A percentile compares a stretch with the other conserved stretches of the same genome.
Conservation (phyloP, 2,888 invertebrate species). For the Drosophila engyochracea region DNA sequence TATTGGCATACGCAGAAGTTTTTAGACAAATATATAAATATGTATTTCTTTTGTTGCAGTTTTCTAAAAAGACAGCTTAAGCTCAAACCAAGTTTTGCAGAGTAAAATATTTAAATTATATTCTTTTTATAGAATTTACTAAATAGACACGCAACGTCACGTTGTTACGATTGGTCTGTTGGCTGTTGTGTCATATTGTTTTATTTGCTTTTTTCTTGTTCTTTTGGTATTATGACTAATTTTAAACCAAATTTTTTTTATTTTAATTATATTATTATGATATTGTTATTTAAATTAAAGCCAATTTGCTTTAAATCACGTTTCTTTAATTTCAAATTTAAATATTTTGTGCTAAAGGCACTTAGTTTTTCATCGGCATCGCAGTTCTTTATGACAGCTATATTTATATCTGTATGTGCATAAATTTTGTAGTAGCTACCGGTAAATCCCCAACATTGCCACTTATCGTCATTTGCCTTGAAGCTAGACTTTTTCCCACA, state of each 20-base stretch:
- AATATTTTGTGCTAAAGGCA: neutral
- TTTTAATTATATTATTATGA: neutral
- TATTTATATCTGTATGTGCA: neutral
- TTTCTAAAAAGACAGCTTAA: neutral
- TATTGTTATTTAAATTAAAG: constrained; percentile 10
- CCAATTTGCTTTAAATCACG: constrained; percentile 3
- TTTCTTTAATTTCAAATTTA: constrained; percentile 3
- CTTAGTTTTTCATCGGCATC: constrained; percentile 1
- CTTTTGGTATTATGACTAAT: neutral
- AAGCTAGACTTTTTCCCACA: constrained; percentile 61
- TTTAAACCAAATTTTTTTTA: too few relatives aligned
- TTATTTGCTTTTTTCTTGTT: neutral
- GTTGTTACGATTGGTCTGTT: neutral
- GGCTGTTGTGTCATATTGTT: neutral
- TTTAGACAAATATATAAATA: neutral
- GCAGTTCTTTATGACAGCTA: neutral
- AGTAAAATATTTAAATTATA: neutral
- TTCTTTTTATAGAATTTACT: constrained; percentile 11
- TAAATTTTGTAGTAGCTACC: constrained; percentile 4
- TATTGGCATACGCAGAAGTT: neutral
- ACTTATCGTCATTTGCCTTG: constrained; percentile 75
- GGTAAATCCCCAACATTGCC: constrained; percentile 52
- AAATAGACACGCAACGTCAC: neutral
- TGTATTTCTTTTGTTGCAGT: constrained; percentile 14
- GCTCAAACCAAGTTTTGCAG: neutral